Base-by-base conservation (phyloP, 1,140 invertebrate genomes). In the Aphis craccivora region DNA sequence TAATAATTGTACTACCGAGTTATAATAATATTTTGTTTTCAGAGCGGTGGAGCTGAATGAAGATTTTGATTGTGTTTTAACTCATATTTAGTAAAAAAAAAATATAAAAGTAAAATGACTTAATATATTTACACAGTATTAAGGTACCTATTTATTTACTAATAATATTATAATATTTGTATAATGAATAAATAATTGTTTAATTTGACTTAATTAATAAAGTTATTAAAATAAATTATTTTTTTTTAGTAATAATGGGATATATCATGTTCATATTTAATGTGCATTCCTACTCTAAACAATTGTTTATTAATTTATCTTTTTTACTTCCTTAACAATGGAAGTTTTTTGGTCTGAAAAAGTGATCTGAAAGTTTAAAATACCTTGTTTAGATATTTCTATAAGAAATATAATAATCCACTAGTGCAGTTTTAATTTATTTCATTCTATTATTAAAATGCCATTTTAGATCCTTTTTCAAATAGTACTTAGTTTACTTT, bases 11-110 rank as follows among this genome's bases (percentile, higher is more conserved):
- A n/a, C 0, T 88, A 0, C 7, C 18, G 9, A 35, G 18, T 88
- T 88, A 51, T 25, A 88, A 20, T 89, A 37, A 53, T 89, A 23
- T 84, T 84, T 92, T 53, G 5, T 84, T 93, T 93, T 84, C 81
- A 93, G 91, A 93, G 91, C 55, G 91, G 91, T 51, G 91, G 91
- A 51, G 91, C 91, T 18, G 91, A 93, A 83, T 93, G 45, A 84
- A 83, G 45, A 25, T 83, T 45, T 51, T 23, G 30, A 90, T 37
- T 35, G 35, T 35, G 11, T 37, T 43, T 67, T 45, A 45, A 43
- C 25, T 90, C 37, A 60, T 91, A 43, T 76, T 91, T 53, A 43
- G 43, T 55, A 60, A 67, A n/a, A n/a, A 60, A 67, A n/a, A n/a
- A 53, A 53, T 51, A 40, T 89, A 37, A 55, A 53, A 88, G 18